phyloP scores from a whole-genome alignment of 2,113 vertebrate genomes.

The Egretta garzetta region DNA sequence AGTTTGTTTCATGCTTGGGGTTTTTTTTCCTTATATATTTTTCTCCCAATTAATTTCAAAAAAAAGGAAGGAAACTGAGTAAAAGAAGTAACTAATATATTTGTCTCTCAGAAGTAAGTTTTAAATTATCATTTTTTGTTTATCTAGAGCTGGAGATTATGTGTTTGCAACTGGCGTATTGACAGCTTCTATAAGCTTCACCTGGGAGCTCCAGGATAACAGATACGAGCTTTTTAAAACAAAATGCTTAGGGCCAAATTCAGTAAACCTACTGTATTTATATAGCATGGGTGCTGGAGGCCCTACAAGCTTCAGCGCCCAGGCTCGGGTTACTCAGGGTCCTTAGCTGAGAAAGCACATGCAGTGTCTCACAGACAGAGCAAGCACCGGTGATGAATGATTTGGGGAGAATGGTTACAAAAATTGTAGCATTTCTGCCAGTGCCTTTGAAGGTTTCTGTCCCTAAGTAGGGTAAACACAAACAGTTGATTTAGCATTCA shows the following conservation, averaged over 20 bases:
- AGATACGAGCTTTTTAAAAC: background rate
- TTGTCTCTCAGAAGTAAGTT: background rate
- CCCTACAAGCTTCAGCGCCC: background rate
- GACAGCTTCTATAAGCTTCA: background rate
- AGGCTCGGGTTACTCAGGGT: accelerated
- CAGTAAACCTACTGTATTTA: background rate
- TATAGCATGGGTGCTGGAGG: background rate
- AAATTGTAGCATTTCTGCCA: background rate
- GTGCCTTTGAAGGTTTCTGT: background rate
- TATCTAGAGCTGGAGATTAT: background rate
- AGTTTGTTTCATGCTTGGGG: background rate
- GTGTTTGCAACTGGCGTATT: background rate
- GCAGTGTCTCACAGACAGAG: background rate
- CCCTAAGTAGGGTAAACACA: background rate
- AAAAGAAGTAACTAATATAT: background rate
- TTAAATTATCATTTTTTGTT: background rate
- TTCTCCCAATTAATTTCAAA: background rate
- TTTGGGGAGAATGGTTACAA: background rate
- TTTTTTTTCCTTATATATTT: background rate
- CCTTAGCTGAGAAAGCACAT: background rate
- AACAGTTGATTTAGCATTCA: background rate
- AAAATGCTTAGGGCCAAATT: background rate
- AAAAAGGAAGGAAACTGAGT: background rate
- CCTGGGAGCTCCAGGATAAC: background rate
- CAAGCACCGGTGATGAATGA: background rate